Evolutionary conservation across 2,113 vertebrate genomes (phyloP).

Genomic region (Oriolus oriolus): DNA sequence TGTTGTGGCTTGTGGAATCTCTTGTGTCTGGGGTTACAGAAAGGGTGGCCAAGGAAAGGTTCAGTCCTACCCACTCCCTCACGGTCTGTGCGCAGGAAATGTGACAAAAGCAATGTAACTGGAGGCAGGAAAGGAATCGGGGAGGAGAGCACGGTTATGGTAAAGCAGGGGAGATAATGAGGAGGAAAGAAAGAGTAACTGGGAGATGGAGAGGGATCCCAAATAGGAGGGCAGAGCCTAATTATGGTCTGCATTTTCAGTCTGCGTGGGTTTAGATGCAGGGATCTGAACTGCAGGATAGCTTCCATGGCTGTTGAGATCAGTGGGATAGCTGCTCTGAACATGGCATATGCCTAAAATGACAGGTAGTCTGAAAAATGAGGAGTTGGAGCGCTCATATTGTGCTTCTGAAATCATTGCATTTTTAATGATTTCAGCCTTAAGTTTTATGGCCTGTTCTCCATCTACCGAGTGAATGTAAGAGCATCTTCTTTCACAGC

Average conservation of each 20-base stretch:
- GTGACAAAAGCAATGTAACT: background rate
- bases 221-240: background rate
- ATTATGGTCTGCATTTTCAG: background rate
- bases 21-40: background rate
- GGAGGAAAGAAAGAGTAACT: background rate
- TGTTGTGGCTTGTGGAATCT: background rate
- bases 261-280: background rate
- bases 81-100: background rate
- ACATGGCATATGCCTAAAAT: background rate
- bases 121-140: background rate
- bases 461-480: slow-evolving; percentile 10
- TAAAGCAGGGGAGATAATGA: background rate
- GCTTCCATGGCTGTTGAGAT: background rate
- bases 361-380: slow-evolving; percentile 1
- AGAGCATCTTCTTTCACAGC: slow-evolving; percentile 43
- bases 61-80: background rate
- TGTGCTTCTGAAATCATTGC: slow-evolving; percentile 18
- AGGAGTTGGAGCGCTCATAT: background rate
- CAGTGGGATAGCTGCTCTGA: background rate
- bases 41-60: background rate
- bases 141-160: background rate
- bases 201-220: background rate
- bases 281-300: background rate
- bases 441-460: slow-evolving; percentile 49
- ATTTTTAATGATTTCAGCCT: slow-evolving; percentile 39